phyloP scores from a whole-genome alignment of 2,888 invertebrate species.

The Dasypogon diadema region DNA sequence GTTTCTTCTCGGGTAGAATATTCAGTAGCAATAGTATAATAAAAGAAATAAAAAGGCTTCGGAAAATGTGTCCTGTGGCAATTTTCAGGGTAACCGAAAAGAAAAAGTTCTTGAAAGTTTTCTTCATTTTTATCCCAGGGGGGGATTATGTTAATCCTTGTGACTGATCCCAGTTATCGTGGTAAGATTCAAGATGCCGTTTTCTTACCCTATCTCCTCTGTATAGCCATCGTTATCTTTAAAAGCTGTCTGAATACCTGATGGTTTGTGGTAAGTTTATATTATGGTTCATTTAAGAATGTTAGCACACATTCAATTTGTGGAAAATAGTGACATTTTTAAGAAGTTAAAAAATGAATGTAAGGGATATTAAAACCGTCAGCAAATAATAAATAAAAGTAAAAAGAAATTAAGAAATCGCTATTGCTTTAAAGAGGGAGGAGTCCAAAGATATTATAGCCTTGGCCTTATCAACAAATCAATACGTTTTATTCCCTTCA shows the following conservation, averaged over 20 bases:
- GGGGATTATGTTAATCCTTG: constrained; percentile 33
- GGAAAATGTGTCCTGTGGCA: constrained; percentile 29
- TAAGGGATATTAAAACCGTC: no score
- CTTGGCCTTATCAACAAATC: no score
- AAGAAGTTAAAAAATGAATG: no score
- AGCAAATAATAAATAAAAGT: no score
- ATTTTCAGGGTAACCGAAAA: background rate
- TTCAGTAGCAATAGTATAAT: constrained; percentile 10
- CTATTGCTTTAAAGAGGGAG: no score
- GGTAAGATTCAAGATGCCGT: constrained; percentile 17
- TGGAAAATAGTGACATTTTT: background rate
- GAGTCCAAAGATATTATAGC: no score
- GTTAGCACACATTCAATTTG: background rate
- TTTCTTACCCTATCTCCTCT: background rate
- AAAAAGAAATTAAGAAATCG: no score
- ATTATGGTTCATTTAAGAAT: background rate
- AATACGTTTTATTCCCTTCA: no score
- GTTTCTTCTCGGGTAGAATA: constrained; percentile 12
- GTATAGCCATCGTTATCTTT: background rate
- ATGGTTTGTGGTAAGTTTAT: background rate
- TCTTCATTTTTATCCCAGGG: constrained; percentile 22
- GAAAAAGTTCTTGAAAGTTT: constrained; percentile 14
- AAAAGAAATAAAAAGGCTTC: constrained; percentile 19
- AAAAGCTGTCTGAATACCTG: constrained; percentile 23
- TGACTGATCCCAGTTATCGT: constrained; percentile 30